Conservation (phyloP, 1,140 invertebrate species). For the Drosophila cardini region DNA sequence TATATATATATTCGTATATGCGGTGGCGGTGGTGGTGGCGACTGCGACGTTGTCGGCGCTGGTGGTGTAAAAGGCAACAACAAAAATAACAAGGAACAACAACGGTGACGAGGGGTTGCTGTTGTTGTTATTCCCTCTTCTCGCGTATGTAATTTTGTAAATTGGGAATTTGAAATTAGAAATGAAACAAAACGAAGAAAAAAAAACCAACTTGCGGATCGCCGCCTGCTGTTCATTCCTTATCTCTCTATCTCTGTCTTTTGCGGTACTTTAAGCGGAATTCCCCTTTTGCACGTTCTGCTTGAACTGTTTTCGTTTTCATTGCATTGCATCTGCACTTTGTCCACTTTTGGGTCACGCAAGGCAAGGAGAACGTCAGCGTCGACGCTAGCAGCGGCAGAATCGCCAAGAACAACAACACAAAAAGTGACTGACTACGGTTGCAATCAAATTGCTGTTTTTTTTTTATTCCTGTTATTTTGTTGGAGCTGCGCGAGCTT, state of each 20-base stretch:
- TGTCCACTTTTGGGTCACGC: conserved; percentile 74
- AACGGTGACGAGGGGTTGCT: conserved; percentile 40
- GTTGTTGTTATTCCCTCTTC: conserved; percentile 9
- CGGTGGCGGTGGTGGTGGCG: conserved; percentile 46
- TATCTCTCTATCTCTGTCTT: conserved; percentile 19
- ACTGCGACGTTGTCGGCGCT: neutral
- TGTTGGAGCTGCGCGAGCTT: conserved; percentile 54
- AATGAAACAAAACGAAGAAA: conserved; percentile 1
- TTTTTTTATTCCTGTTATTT: conserved; percentile 27
- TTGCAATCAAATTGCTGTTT: conserved; percentile 8
- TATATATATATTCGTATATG: conserved; percentile 23
- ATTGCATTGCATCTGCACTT: conserved; percentile 36
- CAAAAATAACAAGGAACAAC: conserved; percentile 31
- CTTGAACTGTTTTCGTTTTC: conserved; percentile 58
- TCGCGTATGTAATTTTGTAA: conserved; percentile 52
- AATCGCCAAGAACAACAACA: conserved; percentile 52
- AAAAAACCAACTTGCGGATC: conserved; percentile 1
- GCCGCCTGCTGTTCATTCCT: conserved; percentile 3
- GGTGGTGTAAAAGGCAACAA: conserved; percentile 63
- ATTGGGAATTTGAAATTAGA: conserved; percentile 60
- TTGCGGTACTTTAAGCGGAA: conserved; percentile 68
- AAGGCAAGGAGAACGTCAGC: conserved; percentile 33
- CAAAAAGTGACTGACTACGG: conserved; percentile 47
- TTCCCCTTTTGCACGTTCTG: conserved; percentile 65
- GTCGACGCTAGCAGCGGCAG: conserved; percentile 20